Conservation (phyloP, 2,797 vertebrate genomes). For the Aphelocoma californica region DNA sequence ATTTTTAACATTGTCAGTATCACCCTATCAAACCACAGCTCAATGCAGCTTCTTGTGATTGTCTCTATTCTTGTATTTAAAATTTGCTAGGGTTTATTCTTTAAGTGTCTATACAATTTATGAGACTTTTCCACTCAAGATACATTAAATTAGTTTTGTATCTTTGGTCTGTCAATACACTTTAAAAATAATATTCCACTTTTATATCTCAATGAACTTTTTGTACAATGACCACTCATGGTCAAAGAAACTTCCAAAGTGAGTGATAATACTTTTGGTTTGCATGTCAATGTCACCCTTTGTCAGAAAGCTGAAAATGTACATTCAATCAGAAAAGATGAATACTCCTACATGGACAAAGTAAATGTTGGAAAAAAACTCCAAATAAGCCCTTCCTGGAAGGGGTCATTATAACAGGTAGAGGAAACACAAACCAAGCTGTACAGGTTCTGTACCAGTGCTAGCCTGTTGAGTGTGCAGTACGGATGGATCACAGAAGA, state of each 20-base stretch:
- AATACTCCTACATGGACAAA: not conserved
- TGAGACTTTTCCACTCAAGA: slow-evolving; percentile 21
- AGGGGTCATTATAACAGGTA: not conserved
- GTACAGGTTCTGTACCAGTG: not conserved
- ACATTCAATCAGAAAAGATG: not conserved
- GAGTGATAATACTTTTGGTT: not conserved
- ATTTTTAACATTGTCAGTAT: slow-evolving; percentile 46
- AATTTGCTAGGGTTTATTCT: slow-evolving; percentile 49
- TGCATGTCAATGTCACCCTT: not conserved
- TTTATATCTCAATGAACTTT: not conserved
- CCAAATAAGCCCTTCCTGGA: not conserved
- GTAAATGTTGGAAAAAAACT: accelerated
- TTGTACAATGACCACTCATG: not conserved
- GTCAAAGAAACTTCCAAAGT: not conserved
- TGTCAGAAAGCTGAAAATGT: not conserved
- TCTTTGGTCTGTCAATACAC: not conserved
- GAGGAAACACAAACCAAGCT: not conserved
- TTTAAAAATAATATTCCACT: not conserved
- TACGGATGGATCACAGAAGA: not conserved
- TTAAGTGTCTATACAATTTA: not conserved
- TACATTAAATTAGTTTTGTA: not conserved
- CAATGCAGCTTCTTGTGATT: slow-evolving; percentile 2
- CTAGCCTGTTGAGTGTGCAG: not conserved
- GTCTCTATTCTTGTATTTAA: slow-evolving; percentile 12
- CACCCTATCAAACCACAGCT: slow-evolving; percentile 26